These are phyloP conservation scores for Premnoplex brunnescens DNA, from an alignment of 2,797 vertebrate genomes.

Conservation along the genomic window DNA sequence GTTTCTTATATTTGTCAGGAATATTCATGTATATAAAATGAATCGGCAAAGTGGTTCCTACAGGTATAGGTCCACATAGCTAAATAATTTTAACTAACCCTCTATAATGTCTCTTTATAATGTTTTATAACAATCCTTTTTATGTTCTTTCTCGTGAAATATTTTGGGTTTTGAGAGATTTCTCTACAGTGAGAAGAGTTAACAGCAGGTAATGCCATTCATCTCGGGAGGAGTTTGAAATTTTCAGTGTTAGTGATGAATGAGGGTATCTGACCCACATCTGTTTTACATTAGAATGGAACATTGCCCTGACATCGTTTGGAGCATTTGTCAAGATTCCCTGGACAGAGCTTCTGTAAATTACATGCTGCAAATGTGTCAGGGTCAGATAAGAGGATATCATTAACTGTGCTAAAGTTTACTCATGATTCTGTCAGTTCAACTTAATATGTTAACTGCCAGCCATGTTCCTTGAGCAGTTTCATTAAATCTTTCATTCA, in stretches of 20 bases:
- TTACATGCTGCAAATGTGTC: constrained; percentile 88
- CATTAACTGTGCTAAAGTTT: constrained; percentile 81
- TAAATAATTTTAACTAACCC: neutral
- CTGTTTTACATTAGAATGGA: constrained; percentile 88
- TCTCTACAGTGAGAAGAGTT: constrained; percentile 50
- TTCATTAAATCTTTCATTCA: constrained; percentile 78
- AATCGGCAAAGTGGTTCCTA: neutral
- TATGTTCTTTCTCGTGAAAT: neutral
- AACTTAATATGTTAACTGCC: constrained; percentile 72
- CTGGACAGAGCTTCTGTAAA: constrained; percentile 90
- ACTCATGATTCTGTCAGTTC: constrained; percentile 73
- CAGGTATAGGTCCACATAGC: neutral
- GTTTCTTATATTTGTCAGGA: neutral
- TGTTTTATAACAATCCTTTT: neutral
- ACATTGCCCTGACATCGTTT: constrained; percentile 83
- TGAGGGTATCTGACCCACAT: constrained; percentile 87
- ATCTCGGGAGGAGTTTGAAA: constrained; percentile 70
- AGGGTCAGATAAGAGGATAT: constrained; percentile 86
- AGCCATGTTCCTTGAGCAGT: constrained; percentile 69
- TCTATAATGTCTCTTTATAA: neutral
- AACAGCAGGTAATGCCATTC: constrained; percentile 83
- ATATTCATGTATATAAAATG: neutral
- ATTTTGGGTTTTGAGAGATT: constrained; percentile 29
- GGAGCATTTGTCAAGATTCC: constrained; percentile 86
- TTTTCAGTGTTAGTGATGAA: constrained; percentile 82